Evolutionary conservation across 2,113 vertebrate species (phyloP), one percentile per base, ranked within the genome.

Genomic region (Baryphthengus martii): DNA sequence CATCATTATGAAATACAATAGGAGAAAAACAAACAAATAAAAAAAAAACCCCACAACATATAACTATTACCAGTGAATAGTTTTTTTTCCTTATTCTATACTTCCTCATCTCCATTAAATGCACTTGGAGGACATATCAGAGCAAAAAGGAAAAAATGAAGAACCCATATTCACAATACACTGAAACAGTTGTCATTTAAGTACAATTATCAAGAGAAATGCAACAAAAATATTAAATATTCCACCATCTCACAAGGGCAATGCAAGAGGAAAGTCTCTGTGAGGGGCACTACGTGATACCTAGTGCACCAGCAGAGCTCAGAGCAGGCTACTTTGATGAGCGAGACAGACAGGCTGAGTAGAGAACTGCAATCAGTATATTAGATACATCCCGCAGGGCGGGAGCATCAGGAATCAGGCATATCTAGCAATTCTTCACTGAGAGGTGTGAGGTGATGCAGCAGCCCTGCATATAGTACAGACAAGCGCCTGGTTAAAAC

Each of bases 211-310:
- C 40, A 63, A 78, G 4, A 59, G 47, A 85, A 88, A 66, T 6
- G 7, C 42, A 85, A 29, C 13, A 21, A 92, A 90, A 88, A 47
- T 29, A 68, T 18, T 72, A 90, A 88, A 47, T 29, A 68, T 18
- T 72, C 29, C 61, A 58, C 5, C 35, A 5, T 25, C 56, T 58
- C 85, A 68, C 39, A 88, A 81, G 82, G 12, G 20, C 70, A 88
- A 45, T 9, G 17, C 44, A 76, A 89, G 55, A 68, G 7, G 4
- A 29, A 73, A 73, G 7, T 11, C 23, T 47, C 71, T 47, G 45
- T 0, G 0, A 52, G 24, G 11, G 16, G 5, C 28, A 63, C 33
- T 28, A 50, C 1, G 6, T 5, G 23, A 47, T 17, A 80, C 15
- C 9, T 16, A 33, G 24, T 9, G 56, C 3, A 55, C 2, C 50